phyloP scores from a whole-genome alignment of 2,888 invertebrate species.

The Caenorhabditis sp. region DNA sequence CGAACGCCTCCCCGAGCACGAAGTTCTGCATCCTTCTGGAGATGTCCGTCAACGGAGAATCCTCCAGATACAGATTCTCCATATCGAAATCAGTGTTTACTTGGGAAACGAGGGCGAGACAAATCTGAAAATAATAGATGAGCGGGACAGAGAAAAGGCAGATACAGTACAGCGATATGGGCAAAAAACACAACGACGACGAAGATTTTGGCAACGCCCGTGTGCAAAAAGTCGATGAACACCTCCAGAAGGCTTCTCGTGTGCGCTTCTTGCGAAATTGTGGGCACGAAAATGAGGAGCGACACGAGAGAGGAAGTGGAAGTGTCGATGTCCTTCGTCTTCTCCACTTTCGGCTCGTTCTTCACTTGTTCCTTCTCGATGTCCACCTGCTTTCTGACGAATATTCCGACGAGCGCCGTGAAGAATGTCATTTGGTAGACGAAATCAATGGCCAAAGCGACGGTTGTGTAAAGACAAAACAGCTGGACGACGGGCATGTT shows the following conservation, averaged over 20 bases:
- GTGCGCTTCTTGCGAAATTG: conserved; percentile 38
- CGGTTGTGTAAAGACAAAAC: conserved; percentile 76
- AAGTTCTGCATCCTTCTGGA: conserved; percentile 75
- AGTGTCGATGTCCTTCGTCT: conserved; percentile 25
- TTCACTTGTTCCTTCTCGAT: conserved; percentile 56
- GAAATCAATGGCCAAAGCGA: conserved; percentile 76
- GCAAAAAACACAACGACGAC: conserved; percentile 62
- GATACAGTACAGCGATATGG: conserved; percentile 65
- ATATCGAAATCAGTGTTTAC: conserved; percentile 78
- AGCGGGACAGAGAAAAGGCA: neutral
- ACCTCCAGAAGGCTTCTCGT: conserved; percentile 38
- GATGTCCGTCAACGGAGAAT: conserved; percentile 76
- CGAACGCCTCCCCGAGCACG: conserved; percentile 74
- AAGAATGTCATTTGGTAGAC: conserved; percentile 78
- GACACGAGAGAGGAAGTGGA: conserved; percentile 22
- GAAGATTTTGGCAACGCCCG: conserved; percentile 51
- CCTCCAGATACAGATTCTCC: conserved; percentile 76
- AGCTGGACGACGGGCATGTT: conserved; percentile 77
- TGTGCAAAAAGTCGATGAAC: conserved; percentile 69
- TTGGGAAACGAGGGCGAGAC: conserved; percentile 69
- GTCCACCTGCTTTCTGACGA: conserved; percentile 66
- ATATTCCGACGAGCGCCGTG: conserved; percentile 70
- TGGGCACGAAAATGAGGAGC: conserved; percentile 39
- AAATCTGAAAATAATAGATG: conserved; percentile 68
- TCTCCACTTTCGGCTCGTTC: conserved; percentile 26